Evolutionary conservation across 2,797 vertebrate genomes (phyloP), one percentile per base, ranked within the genome.

Genomic region (Hoplostethus mediterraneus): DNA sequence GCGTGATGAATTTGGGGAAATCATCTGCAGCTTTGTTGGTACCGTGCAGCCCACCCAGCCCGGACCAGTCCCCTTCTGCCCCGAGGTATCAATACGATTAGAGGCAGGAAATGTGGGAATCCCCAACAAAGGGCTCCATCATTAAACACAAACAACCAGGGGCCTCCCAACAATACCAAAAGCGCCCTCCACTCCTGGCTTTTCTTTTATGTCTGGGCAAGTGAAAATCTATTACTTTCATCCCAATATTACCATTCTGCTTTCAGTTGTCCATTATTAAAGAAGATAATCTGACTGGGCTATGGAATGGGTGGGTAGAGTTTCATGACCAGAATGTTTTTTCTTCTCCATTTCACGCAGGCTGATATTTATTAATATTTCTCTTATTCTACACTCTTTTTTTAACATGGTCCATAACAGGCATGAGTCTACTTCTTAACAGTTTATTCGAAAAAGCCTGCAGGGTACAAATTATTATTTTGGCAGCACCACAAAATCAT

Each of bases 51-150:
- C 94, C 94, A 94, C 93, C 93, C 94, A 94, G 86, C 58, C 90
- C 80, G 90, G 86, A 77, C 77, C 81, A 28, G 64, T 62, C 77
- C 63, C n/a, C 75, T 74, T 60, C 70, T 78, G 79, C 89, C 87
- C 87, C 77, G 80, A 77, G 90, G 85, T 88, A 93, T 92, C 91
- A 89, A 87, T 90, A 83, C 83, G 84, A 94, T 94, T 92, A 93
- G 78, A 89, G 84, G 89, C 91, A 93, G 93, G 93, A 95, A 94
- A 93, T 91, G 88, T 90, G 92, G 89, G 90, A 92, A 94, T 93
- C 92, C 91, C 89, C 85, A 90, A 92, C 92, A 92, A 93, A 92
- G 90, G 84, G 71, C 75, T 83, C 83, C 88, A 80, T 90, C 87
- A 89, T 93, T 93, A 92, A 92, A 93, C 79, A 87, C 86, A 93